Conservation (phyloP, 2,797 vertebrate genomes). For the Rhabdomys pumilio region DNA sequence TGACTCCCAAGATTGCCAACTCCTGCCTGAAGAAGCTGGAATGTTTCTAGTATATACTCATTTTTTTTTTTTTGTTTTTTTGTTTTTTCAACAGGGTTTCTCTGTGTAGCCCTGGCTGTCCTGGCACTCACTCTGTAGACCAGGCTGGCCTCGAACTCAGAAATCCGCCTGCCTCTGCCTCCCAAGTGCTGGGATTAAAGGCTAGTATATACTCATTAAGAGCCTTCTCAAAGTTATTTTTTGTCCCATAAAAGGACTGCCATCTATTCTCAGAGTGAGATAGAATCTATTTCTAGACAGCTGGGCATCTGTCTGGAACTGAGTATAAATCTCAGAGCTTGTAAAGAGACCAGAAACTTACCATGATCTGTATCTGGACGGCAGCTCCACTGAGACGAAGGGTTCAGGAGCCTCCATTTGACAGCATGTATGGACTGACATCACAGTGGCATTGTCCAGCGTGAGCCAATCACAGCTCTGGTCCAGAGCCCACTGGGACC, state of each 20-base stretch:
- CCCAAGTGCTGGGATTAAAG: too few relatives aligned
- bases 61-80: too few relatives aligned
- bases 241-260: not conserved
- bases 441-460: slow-evolving; percentile 81
- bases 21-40: not conserved
- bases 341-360: slow-evolving; percentile 34
- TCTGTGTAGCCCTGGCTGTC: too few relatives aligned
- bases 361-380: slow-evolving; percentile 71
- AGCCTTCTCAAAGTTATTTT: not conserved
- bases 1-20: not conserved
- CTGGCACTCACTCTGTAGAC: too few relatives aligned
- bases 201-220: not conserved
- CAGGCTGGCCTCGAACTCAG: too few relatives aligned
- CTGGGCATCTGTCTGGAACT: not conserved
- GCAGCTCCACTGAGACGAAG: slow-evolving; percentile 71
- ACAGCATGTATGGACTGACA: slow-evolving; percentile 45
- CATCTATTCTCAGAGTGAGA: not conserved
- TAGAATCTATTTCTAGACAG: not conserved
- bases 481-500: not conserved
- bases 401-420: slow-evolving; percentile 34
- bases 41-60: not conserved
- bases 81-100: too few relatives aligned
- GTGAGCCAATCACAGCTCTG: slow-evolving; percentile 68
- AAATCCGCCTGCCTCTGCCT: too few relatives aligned
- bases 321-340: not conserved